Evolutionary conservation across 2,888 invertebrate genomes (phyloP).

Genomic region (Suillia variegata): DNA sequence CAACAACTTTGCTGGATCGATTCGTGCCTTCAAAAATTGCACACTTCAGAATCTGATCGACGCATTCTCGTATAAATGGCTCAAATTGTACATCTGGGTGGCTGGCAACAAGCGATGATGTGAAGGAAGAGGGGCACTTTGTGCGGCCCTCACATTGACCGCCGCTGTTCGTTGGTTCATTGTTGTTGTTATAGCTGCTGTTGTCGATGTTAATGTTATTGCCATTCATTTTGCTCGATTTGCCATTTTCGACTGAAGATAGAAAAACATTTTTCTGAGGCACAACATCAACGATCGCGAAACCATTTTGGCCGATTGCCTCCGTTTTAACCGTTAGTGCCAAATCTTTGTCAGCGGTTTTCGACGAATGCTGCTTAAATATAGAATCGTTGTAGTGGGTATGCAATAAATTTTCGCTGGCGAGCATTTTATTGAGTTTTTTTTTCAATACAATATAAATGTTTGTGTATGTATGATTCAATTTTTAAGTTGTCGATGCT

Average conservation of each 20-base stretch:
- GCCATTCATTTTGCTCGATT: neutral
- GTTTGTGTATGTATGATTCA: too few relatives aligned
- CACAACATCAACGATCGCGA: too few relatives aligned
- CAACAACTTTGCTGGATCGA: conserved; percentile 75
- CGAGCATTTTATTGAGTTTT: conserved; percentile 46
- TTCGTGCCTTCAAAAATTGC: conserved; percentile 78
- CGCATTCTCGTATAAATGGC: conserved; percentile 72
- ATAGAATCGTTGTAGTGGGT: conserved; percentile 49
- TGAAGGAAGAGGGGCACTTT: conserved; percentile 35
- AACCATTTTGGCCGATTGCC: conserved; percentile 20
- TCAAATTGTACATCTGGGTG: conserved; percentile 70
- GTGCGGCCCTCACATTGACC: too few relatives aligned
- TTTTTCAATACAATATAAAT: too few relatives aligned
- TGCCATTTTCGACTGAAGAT: neutral
- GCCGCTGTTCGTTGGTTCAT: neutral
- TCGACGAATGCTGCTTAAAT: conserved; percentile 43
- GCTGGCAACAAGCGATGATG: conserved; percentile 62
- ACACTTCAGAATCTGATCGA: conserved; percentile 74
- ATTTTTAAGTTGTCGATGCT: too few relatives aligned
- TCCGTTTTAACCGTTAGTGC: conserved; percentile 29
- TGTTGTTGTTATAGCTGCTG: conserved; percentile 5
- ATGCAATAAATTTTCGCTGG: conserved; percentile 50
- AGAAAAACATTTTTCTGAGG: too few relatives aligned
- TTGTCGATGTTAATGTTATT: conserved; percentile 7
- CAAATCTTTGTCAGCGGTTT: conserved; percentile 25